Evolutionary conservation across 2,797 vertebrate species (phyloP), one percentile per base, ranked within the genome.

Genomic region (Onychomys leucogaster): DNA sequence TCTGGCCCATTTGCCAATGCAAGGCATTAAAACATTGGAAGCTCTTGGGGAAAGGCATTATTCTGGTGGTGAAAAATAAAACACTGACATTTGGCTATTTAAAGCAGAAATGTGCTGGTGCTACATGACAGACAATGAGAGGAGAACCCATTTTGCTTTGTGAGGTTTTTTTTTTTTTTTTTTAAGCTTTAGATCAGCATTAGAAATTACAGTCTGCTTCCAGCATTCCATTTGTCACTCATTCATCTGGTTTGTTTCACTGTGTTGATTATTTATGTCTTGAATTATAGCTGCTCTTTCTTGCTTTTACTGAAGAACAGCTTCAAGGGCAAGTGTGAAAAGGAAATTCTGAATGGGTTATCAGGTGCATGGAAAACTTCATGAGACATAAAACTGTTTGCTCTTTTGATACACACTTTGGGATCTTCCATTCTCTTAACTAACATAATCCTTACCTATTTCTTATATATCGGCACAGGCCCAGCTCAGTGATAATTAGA

Each of bases 21-120:
- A 95, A 73, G 61, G 85, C 67, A 73, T 77, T 85, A 97, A 94
- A 55, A 9, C 13, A 76, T 90, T 65, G 3, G 0, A 63, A 27
- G 8, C 43, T 78, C 14, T 92, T 94, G 78, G 96, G 25, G 94
- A 95, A 97, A 98, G 67, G 9, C 1, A 97, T 98, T 73, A 55
- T 59, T 32, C 41, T 34, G 61, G 77, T 12, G 2, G 93, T 27
- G 71, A 78, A 86, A 65, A n/a, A n/a, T 14, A 81, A 92, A 94
- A 95, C 80, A 88, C 78, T 73, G 94, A 96, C 78, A 92, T 95
- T 88, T 87, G 97, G 92, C 49, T 96, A 81, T 34, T 97, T 78
- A 96, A 93, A 95, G 69, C 52, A 94, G 59, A 96, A 97, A 91
- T 73, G 27, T 57, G 76, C 89, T 97, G 76, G 83, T 43, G 14